Conservation (phyloP, 2,113 vertebrate genomes). For the Mirounga angustirostris region DNA sequence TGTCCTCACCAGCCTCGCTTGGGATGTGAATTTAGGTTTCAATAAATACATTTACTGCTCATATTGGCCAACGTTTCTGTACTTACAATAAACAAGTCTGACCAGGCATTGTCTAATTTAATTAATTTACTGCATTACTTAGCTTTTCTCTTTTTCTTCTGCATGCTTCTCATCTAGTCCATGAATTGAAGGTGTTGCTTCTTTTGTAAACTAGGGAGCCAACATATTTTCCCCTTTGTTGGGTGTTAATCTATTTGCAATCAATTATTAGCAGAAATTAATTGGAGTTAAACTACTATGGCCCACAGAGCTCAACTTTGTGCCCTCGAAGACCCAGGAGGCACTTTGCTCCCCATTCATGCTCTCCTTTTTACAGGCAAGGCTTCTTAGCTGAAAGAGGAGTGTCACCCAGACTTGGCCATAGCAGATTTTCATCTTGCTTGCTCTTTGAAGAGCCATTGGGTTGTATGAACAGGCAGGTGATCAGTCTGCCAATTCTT, state of each 20-base stretch:
- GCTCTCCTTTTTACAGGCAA: neutral
- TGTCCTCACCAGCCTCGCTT: neutral
- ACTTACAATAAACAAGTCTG: neutral
- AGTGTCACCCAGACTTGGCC: rapidly evolving
- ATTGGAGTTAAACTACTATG: neutral
- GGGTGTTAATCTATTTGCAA: neutral
- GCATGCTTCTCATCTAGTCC: neutral
- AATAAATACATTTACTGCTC: neutral
- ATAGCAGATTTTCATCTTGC: rapidly evolving
- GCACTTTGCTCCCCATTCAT: rapidly evolving
- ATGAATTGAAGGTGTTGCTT: neutral
- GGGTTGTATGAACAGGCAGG: neutral
- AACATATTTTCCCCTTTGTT: neutral
- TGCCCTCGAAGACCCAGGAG: rapidly evolving
- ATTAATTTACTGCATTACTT: neutral
- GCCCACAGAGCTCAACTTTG: neutral
- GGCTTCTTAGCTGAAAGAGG: neutral
- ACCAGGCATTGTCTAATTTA: neutral
- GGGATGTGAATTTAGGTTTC: neutral
- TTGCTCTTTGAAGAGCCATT: neutral
- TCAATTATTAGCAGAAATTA: neutral
- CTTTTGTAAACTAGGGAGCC: neutral
- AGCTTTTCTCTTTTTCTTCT: neutral
- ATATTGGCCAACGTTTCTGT: neutral
- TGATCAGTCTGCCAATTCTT: neutral